Evolutionary conservation across 37 sponge, comb jelly and placozoan species (phyloP), one percentile per base, ranked within the genome.

Genomic region (Halichondria panicea): DNA sequence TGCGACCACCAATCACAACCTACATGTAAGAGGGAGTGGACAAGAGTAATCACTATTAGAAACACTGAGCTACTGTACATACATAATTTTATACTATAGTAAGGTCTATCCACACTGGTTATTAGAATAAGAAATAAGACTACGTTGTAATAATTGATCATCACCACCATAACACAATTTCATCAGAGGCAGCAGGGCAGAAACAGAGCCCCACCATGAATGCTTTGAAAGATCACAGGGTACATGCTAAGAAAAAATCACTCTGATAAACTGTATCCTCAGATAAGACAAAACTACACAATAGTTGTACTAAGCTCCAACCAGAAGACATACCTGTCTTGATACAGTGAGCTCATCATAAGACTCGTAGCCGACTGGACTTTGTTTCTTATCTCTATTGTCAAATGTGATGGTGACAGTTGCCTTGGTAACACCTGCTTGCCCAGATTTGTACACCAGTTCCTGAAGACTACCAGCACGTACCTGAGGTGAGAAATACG

Each of bases 401-500:
- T 98, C 99, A 70, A 95, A 98, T 27, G 96, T 92, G 71, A 98
- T 95, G 32, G 99, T 98, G 7, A 98, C 99, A 12, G 96, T 95
- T 31, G 99, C 99, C 87, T 95, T 95, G 27, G 96, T 98, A 25
- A 98, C 82, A 13, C 99, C 99, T 0, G 99, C 96, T 52, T 98
- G 99, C 5, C 99, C 99, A 40, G 88, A 87, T 70, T 98, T 98
- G 69, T 98, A 98, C 28, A 98, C 99, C 43, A 98, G 80, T 63
- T 98, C 99, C 94, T 98, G 99, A 1, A 98, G 81, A 55, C 70
- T 98, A 18, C 91, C 85, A 53, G 96, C 99, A 12, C 99, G 82
- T 0, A 98, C 99, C 94, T 96, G 50, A n/a, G 15, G 15, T 18
- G 52, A 18, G 15, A 15, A 48, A 15, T 18, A 18, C 11, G 52